Base-by-base conservation (phyloP, 2,113 vertebrate genomes). In the rabbit (Oryctolagus cuniculus) region DNA sequence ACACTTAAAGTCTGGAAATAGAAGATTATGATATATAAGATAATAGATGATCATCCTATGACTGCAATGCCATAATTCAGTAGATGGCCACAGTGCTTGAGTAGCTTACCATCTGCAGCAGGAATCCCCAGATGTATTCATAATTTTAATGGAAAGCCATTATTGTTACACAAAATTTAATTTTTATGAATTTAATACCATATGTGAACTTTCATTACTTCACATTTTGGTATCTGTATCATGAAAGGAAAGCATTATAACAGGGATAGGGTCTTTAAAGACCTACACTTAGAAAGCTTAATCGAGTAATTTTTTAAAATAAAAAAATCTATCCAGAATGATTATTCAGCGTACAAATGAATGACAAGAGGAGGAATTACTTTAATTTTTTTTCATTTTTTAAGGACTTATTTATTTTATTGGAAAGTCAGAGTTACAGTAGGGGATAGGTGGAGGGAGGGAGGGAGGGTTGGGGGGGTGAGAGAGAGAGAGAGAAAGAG, bases 41-140 rank as follows among this genome's bases (percentile, higher is more conserved):
- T 93, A 96, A 97, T 78, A 96, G 49, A 91, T 96, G 24, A 90
- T 72, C 67, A 89, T 24, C 5, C 73, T 70, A 9, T 66, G 27
- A 83, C 77, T 29, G 53, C 25, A 79, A 92, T 36, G 7, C 44
- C 78, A 38, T 95, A 93, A 98, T 88, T 96, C 89, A 96, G 53
- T 77, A 89, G 72, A 92, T n/a, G 36, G 51, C 49, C 29, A 82
- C 86, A 80, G 66, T 66, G 5, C 21, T 4, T 96, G 36, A 97
- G 31, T 64, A 3, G 4, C 93, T 97, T 94, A 95, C 94, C 87
- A 97, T 85, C 10, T 21, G 0, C 21, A 81, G 64, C 53, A 92
- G 51, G 93, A 95, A 34, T 89, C 34, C n/a, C 78, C 89, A 67
- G 83, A 73, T 95, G 85, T 1, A 93, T 12, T 13, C 79, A 38